These are phyloP conservation scores for Frankliniella fusca DNA, from an alignment of 2,888 invertebrate genomes.

Conservation along the genomic window DNA sequence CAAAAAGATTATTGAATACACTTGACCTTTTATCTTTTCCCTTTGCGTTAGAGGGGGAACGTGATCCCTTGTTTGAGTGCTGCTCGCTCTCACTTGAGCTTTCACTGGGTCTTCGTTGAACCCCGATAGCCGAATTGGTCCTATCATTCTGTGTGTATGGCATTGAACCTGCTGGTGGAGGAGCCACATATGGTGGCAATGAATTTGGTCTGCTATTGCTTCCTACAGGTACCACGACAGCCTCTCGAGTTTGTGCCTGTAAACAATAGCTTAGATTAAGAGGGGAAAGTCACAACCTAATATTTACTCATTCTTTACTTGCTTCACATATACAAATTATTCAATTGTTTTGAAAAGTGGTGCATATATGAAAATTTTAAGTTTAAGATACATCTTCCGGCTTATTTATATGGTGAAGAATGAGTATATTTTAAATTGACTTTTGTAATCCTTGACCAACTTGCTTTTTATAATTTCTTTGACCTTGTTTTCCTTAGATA, in stretches of 20 bases:
- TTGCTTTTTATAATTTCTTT: not conserved
- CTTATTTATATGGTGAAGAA: not conserved
- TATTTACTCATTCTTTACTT: too few relatives aligned
- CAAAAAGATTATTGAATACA: slow-evolving; percentile 43
- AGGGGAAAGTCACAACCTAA: too few relatives aligned
- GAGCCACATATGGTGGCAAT: slow-evolving; percentile 50
- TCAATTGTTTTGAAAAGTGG: too few relatives aligned
- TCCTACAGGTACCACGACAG: slow-evolving; percentile 31
- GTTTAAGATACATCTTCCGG: not conserved
- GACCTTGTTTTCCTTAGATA: too few relatives aligned
- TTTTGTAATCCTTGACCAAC: too few relatives aligned
- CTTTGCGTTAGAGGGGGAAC: slow-evolving; percentile 36
- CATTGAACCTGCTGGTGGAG: slow-evolving; percentile 44
- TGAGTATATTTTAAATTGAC: too few relatives aligned
- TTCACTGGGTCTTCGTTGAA: slow-evolving; percentile 43
- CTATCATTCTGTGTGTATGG: not conserved
- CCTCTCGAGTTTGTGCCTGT: slow-evolving; percentile 36
- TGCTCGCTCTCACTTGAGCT: slow-evolving; percentile 47
- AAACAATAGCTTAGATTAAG: slow-evolving; percentile 10
- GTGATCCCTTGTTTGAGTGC: slow-evolving; percentile 37
- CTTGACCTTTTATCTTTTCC: slow-evolving; percentile 44
- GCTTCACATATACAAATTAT: not conserved
- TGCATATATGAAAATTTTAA: not conserved
- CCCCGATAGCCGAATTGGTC: slow-evolving; percentile 31
- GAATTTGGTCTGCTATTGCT: slow-evolving; percentile 46